phyloP scores from a whole-genome alignment of 1,140 invertebrate species.

The Hyles vespertilio region DNA sequence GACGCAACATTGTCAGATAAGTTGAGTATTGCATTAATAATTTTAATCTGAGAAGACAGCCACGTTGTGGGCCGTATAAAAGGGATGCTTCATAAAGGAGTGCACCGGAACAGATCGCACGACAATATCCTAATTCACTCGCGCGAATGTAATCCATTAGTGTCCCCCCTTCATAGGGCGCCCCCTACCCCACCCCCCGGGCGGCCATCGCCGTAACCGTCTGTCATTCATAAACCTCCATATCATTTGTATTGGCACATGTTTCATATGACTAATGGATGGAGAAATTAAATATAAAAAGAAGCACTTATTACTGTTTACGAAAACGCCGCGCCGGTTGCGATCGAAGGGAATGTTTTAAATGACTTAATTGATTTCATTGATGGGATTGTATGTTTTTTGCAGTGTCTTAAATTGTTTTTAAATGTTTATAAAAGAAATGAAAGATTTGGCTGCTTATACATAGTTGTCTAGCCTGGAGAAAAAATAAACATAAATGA shows the following conservation, averaged over 20 bases:
- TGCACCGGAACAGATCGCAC: constrained; percentile 68
- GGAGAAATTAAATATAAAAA: constrained; percentile 60
- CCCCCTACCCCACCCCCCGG: constrained; percentile 16
- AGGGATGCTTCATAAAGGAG: constrained; percentile 50
- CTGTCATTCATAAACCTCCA: constrained; percentile 73
- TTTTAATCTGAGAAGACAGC: no score
- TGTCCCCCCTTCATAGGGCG: constrained; percentile 31
- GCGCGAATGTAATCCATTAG: constrained; percentile 73
- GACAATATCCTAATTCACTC: constrained; percentile 75
- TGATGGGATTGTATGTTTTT: background rate
- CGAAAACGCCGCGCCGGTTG: no score
- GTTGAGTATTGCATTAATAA: no score
- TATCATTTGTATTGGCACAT: constrained; percentile 74
- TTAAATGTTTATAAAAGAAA: no score
- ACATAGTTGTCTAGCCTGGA: no score
- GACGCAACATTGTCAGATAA: no score
- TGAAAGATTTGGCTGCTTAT: no score
- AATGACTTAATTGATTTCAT: background rate
- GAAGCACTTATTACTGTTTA: constrained; percentile 39
- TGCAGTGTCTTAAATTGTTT: no score
- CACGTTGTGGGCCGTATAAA: constrained; percentile 15
- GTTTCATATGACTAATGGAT: constrained; percentile 74
- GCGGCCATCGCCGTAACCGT: constrained; percentile 28
- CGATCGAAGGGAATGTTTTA: no score
- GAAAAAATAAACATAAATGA: no score